Percentiles rank a stretch among this genome's conserved stretches.
These are phyloP conservation scores for Lepus timidus DNA, from an alignment of 2,113 vertebrate genomes.

Conservation along the genomic window DNA sequence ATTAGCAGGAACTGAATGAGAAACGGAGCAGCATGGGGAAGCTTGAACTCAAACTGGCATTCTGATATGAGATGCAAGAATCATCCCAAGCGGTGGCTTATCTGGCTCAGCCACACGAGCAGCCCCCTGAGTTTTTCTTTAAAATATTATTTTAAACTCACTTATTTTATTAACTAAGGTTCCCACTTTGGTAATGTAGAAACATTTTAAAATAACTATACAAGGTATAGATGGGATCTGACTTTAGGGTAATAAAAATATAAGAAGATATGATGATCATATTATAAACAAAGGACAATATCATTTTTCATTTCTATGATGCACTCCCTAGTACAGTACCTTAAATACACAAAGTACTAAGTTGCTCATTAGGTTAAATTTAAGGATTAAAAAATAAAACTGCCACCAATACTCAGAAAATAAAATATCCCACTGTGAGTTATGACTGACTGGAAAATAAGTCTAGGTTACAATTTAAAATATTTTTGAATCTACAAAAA, in stretches of 20 bases:
- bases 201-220: conserved; percentile 26
- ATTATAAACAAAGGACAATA: neutral
- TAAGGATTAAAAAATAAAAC: neutral
- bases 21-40: too few species aligned
- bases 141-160: conserved; percentile 15
- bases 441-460: neutral
- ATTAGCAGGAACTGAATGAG: too few species aligned
- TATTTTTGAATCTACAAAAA: conserved; percentile 10
- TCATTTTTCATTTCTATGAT: neutral
- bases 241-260: neutral
- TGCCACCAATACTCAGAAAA: neutral
- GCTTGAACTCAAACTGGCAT: too few species aligned
- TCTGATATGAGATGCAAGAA: too few species aligned
- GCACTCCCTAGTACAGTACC: neutral
- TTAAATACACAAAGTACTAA: neutral
- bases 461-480: neutral
- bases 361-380: neutral
- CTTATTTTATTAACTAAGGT: neutral
- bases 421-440: neutral
- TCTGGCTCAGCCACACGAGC: too few species aligned
- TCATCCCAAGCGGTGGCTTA: too few species aligned
- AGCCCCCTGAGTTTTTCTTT: too few species aligned
- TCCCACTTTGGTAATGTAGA: neutral
- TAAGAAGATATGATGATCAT: neutral
- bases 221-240: neutral